phyloP scores from a whole-genome alignment of 2,797 vertebrate species.

The Momotus momota region DNA sequence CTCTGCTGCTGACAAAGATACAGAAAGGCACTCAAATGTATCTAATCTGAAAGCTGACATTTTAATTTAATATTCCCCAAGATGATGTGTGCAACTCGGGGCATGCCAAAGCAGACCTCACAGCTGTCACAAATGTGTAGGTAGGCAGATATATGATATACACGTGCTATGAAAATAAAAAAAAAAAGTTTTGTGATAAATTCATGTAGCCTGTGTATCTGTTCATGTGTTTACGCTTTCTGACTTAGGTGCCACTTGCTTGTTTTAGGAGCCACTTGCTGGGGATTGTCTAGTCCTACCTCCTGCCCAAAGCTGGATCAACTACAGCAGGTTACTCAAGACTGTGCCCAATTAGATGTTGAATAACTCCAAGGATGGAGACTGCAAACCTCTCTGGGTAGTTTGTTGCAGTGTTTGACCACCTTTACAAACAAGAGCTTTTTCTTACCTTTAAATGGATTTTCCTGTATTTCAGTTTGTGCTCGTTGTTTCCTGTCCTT shows the following conservation, averaged over 20 bases:
- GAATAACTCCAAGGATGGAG: neutral
- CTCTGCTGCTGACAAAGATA: neutral
- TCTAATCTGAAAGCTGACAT: slow-evolving; percentile 29
- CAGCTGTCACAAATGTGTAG: neutral
- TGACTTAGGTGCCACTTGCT: neutral
- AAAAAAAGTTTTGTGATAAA: neutral
- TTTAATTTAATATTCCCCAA: slow-evolving; percentile 19
- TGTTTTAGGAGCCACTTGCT: neutral
- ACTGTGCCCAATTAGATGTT: fast-evolving
- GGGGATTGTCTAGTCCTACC: neutral
- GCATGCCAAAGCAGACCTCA: neutral
- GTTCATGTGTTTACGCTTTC: neutral
- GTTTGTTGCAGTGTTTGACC: neutral
- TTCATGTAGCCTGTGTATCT: neutral
- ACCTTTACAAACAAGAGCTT: neutral
- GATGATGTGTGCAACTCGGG: neutral
- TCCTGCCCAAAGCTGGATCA: neutral
- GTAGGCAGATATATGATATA: neutral
- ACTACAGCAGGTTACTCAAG: neutral
- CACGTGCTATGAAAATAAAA: neutral
- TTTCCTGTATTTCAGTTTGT: neutral
- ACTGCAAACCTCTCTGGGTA: neutral
- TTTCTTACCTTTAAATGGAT: neutral
- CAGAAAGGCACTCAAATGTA: neutral
- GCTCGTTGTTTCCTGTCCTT: neutral